Conservation (phyloP, 2,113 vertebrate species). For the Ariopsis seemanni region DNA sequence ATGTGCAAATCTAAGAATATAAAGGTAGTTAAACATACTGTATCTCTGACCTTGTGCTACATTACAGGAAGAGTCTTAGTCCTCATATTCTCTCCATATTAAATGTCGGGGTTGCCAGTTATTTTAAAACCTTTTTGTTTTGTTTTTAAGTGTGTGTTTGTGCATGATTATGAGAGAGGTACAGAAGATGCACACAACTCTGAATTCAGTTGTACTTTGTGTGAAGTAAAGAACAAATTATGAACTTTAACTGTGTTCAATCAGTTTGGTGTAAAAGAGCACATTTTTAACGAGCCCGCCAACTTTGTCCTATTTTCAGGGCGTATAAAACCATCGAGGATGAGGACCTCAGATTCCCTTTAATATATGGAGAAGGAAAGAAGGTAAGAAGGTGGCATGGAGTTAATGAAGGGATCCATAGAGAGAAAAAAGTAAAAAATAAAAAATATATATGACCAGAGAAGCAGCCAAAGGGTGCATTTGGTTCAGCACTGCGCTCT, state of each 20-base stretch:
- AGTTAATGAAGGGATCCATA: neutral
- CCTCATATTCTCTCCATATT: neutral
- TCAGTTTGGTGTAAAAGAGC: neutral
- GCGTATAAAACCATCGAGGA: conserved; percentile 87
- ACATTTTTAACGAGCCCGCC: neutral
- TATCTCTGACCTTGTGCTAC: neutral
- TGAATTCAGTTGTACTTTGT: neutral
- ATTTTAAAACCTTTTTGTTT: neutral
- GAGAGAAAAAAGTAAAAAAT: neutral
- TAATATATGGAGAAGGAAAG: conserved; percentile 79
- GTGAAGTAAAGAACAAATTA: neutral
- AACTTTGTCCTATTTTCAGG: conserved; percentile 43
- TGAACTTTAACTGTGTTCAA: neutral
- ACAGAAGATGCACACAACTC: neutral
- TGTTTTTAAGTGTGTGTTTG: neutral
- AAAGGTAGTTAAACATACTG: neutral
- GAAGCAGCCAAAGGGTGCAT: neutral
- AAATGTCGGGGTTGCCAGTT: neutral
- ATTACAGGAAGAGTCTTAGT: neutral
- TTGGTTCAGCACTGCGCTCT: neutral
- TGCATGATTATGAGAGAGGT: neutral
- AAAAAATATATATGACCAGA: neutral
- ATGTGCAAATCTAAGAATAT: neutral
- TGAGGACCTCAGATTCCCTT: conserved; percentile 61
- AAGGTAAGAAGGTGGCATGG: conserved; percentile 73